Evolutionary conservation across 2,797 vertebrate genomes (phyloP), one percentile per base, ranked within the genome.

Genomic region (Sarcoramphus papa): DNA sequence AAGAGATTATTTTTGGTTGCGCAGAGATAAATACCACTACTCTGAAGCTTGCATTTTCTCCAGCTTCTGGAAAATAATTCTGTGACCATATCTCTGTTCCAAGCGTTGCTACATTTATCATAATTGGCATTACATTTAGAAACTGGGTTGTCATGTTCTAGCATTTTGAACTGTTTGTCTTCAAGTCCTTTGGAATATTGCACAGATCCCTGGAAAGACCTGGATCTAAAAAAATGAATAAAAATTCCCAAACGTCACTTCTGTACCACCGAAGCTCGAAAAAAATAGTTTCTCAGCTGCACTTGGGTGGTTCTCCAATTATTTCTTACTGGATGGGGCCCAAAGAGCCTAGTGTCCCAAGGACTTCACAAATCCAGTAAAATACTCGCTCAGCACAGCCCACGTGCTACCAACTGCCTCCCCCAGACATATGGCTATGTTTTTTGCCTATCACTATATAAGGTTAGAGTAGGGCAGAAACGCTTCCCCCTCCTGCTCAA

Each of bases 391-490:
- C 94, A 60, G 90, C 95, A 90, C 91, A 27, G 85, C 97, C 97
- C 92, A 97, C 97, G 3, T 90, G 95, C 96, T 88, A 87, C 96
- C 87, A 85, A 54, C 83, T 77, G 97, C 98, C 97, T 96, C 97
- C 98, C 95, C 97, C 97, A 95, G 93, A 96, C 98, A 98, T 96
- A 98, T 98, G 98, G 93, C 95, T 67, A 30, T 74, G 85, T 97
- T 97, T 96, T 83, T 93, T 59, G 75, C 96, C 88, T 88, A 90
- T 95, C 97, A 91, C 96, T 97, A 83, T 88, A 54, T 94, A 86
- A 96, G 97, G 96, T 85, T 88, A 96, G 88, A 89, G 91, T 89
- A 80, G 94, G 97, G 95, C 97, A 97, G 79, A 64, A 94, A 92
- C 13, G 47, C 93, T 96, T 92, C 94, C 94, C 87, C 93, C 91